A percentile compares a stretch with the other conserved stretches of the same genome.
These are phyloP conservation scores for Lamproptera curius DNA, from an alignment of 2,888 invertebrate genomes.

Conservation along the genomic window DNA sequence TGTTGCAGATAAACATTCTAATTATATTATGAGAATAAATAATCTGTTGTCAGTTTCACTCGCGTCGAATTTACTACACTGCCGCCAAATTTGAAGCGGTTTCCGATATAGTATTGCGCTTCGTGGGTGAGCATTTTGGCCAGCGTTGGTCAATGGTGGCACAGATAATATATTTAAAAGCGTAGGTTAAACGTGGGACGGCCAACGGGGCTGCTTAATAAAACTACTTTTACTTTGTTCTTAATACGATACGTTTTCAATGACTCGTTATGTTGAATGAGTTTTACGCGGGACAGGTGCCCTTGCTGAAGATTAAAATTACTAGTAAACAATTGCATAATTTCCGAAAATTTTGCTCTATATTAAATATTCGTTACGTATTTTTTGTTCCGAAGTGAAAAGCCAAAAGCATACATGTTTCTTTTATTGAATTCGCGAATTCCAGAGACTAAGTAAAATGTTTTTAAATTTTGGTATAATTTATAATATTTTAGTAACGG, in stretches of 20 bases:
- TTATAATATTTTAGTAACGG: too few species aligned
- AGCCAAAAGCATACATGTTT: too few species aligned
- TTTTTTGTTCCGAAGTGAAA: too few species aligned
- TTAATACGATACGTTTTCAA: slow-evolving; percentile 17
- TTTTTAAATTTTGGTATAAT: too few species aligned
- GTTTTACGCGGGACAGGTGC: slow-evolving; percentile 16
- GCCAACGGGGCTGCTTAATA: slow-evolving; percentile 27
- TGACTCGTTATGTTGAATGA: slow-evolving; percentile 14
- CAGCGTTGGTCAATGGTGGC: slow-evolving; percentile 57
- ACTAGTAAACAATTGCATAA: too few species aligned
- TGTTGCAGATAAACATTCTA: not conserved
- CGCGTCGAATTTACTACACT: not conserved
- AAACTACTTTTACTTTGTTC: slow-evolving; percentile 39
- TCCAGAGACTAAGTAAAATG: too few species aligned
- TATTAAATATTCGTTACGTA: too few species aligned
- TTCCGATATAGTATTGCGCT: slow-evolving; percentile 7
- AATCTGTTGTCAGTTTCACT: not conserved
- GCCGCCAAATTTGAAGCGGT: not conserved
- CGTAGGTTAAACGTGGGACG: slow-evolving; percentile 43
- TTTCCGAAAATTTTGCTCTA: too few species aligned
- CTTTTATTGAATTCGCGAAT: too few species aligned
- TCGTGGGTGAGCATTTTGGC: slow-evolving; percentile 61
- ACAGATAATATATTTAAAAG: slow-evolving; percentile 35
- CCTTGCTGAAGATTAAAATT: too few species aligned
- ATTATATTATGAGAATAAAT: too few species aligned